These are phyloP conservation scores for Nematolebias whitei DNA, from an alignment of 2,113 vertebrate genomes.

Conservation along the genomic window DNA sequence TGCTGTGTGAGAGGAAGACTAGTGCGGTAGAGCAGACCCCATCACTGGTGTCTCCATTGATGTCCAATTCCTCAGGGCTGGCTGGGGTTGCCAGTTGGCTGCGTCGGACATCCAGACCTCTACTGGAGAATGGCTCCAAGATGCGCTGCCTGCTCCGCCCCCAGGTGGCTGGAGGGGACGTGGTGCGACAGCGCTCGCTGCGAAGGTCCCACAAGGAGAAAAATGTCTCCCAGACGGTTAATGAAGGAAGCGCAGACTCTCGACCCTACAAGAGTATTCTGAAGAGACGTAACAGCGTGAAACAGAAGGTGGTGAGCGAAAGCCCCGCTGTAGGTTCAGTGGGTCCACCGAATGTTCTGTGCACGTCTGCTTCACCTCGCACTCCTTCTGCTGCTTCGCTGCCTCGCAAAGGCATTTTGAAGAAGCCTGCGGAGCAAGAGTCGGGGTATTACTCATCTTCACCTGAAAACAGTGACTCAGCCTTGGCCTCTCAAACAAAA, in stretches of 20 bases:
- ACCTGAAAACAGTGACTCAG: constrained; percentile 85
- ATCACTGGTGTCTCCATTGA: constrained; percentile 2
- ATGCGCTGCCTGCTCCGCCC: constrained; percentile 90
- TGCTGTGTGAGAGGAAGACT: constrained; percentile 79
- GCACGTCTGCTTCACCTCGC: constrained; percentile 22
- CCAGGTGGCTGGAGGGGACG: constrained; percentile 63
- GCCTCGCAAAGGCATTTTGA: constrained; percentile 94
- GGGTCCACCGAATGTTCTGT: constrained; percentile 39
- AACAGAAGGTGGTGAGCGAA: constrained; percentile 45
- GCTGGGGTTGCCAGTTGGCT: constrained; percentile 87
- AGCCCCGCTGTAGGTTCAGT: constrained; percentile 28
- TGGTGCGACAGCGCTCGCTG: constrained; percentile 90
- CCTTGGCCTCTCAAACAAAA: constrained; percentile 36
- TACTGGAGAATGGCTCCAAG: constrained; percentile 91
- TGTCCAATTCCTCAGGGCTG: constrained; percentile 60
- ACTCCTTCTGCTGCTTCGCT: constrained; percentile 3
- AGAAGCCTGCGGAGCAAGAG: constrained; percentile 86
- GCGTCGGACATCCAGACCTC: constrained; percentile 88
- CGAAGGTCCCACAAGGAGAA: constrained; percentile 94
- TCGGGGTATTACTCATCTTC: constrained; percentile 90
- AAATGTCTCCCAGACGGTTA: constrained; percentile 82
- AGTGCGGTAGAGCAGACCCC: constrained; percentile 22
- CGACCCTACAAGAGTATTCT: constrained; percentile 90
- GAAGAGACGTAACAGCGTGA: constrained; percentile 86
- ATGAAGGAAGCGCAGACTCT: constrained; percentile 60